These are phyloP conservation scores for Caenorhabditis brenneri DNA, from an alignment of 1,140 invertebrate genomes.

Conservation along the genomic window DNA sequence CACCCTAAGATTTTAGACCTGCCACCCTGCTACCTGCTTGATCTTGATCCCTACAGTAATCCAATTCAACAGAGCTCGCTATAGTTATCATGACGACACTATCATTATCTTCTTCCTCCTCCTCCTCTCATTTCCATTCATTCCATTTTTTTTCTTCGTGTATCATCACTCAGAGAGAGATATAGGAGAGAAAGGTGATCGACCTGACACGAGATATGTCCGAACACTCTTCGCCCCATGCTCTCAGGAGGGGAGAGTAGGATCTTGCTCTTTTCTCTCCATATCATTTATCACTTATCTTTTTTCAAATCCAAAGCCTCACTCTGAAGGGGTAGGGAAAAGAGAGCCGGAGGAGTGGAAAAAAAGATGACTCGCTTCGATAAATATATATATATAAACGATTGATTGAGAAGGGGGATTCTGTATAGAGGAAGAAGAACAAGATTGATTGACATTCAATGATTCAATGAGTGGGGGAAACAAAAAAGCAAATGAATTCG, in stretches of 20 bases:
- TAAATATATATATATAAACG: constrained; percentile 25
- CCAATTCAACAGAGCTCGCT: too few species aligned
- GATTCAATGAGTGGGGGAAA: background rate
- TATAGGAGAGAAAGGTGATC: background rate
- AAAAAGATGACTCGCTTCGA: background rate
- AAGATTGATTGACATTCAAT: constrained; percentile 40
- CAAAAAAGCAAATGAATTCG: too few species aligned
- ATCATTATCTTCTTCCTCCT: background rate
- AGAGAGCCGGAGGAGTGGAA: background rate
- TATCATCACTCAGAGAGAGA: background rate
- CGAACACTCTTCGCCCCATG: background rate
- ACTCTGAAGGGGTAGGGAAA: background rate
- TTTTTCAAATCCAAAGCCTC: background rate
- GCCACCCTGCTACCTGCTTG: too few species aligned
- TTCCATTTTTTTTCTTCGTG: background rate
- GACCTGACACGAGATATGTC: constrained; percentile 37
- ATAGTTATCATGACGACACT: background rate
- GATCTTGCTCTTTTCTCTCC: background rate
- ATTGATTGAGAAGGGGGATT: background rate
- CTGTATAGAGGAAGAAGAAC: constrained; percentile 3
- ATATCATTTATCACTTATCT: constrained; percentile 43
- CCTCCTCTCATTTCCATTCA: background rate
- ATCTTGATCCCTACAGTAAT: too few species aligned
- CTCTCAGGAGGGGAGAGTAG: background rate
- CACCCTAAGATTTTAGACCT: too few species aligned